Conservation (phyloP, 2,888 invertebrate species). For the Ochropleura leucogaster region DNA sequence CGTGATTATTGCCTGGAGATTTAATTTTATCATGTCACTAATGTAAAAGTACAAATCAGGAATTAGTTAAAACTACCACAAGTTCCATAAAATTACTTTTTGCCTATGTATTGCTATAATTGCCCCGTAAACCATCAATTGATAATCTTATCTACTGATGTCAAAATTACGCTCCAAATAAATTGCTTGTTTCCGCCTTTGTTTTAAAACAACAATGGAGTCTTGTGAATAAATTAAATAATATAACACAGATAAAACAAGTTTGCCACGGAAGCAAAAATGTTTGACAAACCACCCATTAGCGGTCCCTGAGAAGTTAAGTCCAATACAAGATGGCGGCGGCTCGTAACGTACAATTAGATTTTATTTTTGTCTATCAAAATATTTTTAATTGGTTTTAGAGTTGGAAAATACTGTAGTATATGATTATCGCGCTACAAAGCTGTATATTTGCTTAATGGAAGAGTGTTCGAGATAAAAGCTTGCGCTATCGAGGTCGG, state of each 20-base stretch:
- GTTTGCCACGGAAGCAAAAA: slow-evolving; percentile 80
- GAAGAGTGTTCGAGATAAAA: slow-evolving; percentile 89
- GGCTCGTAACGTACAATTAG: slow-evolving; percentile 78
- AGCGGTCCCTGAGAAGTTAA: slow-evolving; percentile 71
- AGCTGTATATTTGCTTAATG: slow-evolving; percentile 90
- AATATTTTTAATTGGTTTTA: slow-evolving; percentile 89
- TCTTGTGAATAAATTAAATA: slow-evolving; percentile 77
- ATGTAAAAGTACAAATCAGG: background rate
- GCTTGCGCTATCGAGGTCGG: slow-evolving; percentile 85
- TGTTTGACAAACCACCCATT: slow-evolving; percentile 85
- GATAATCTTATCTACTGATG: slow-evolving; percentile 56
- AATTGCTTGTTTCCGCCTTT: slow-evolving; percentile 72
- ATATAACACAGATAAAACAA: slow-evolving; percentile 74
- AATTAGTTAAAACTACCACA: background rate
- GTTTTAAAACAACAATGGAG: slow-evolving; percentile 73
- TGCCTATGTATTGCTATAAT: slow-evolving; percentile 24
- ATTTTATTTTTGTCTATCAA: slow-evolving; percentile 88
- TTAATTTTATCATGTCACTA: slow-evolving; percentile 1
- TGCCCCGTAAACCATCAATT: slow-evolving; percentile 20
- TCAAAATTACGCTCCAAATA: slow-evolving; percentile 66
- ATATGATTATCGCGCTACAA: slow-evolving; percentile 85
- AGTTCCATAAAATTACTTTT: background rate
- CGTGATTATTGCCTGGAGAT: slow-evolving; percentile 26
- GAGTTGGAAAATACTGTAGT: slow-evolving; percentile 86
- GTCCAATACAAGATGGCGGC: slow-evolving; percentile 78